Evolutionary conservation across 2,888 invertebrate species (phyloP), one percentile per base, ranked within the genome.

Genomic region (Apotomis capreana): DNA sequence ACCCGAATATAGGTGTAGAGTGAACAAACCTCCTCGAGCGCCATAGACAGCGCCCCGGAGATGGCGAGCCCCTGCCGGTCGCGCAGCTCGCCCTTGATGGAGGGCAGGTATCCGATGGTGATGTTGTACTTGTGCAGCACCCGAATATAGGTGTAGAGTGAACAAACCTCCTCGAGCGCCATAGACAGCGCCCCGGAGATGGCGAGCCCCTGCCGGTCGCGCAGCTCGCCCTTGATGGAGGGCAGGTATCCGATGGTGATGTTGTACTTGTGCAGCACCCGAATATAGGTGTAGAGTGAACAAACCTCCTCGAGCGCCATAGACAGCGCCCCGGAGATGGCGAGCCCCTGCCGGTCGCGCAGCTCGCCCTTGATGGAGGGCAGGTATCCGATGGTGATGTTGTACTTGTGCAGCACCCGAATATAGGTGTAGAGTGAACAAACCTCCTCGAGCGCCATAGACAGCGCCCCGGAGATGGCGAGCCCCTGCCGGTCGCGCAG

Each of bases 151-250:
- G 15, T 6, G 44, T 8, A 44, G 5, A 44, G 44, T 8, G 6
- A 54, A 79, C 78, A 80, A 83, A 98, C 97, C 94, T 97, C 95
- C 79, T 97, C 95, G 71, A 98, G 94, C 68, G 98, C 98, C 95
- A 97, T 95, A 60, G 97, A 95, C 78, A 99, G 95, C 68, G 98
- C 99, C 71, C 99, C 99, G 68, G 98, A 97, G 82, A 98, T 96
- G 77, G 96, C 95, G 81, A 98, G 94, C 26, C 98, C 98, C 90
- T 97, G 97, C 76, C 97, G 95, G 86, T 96, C 96, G 82, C 95
- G 95, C 78, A 95, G 94, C 69, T 94, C 95, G 80, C 96, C 97
- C 88, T 95, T 96, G 85, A 96, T 95, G 70, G 97, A 97, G 67
- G 97, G 96, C 84, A 98, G 94, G 91, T 97, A 98, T 76, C 98